Percentiles rank a stretch among this genome's conserved stretches.
phyloP scores from a whole-genome alignment of 2,113 vertebrate genomes.

The Ardeotis arabs region DNA sequence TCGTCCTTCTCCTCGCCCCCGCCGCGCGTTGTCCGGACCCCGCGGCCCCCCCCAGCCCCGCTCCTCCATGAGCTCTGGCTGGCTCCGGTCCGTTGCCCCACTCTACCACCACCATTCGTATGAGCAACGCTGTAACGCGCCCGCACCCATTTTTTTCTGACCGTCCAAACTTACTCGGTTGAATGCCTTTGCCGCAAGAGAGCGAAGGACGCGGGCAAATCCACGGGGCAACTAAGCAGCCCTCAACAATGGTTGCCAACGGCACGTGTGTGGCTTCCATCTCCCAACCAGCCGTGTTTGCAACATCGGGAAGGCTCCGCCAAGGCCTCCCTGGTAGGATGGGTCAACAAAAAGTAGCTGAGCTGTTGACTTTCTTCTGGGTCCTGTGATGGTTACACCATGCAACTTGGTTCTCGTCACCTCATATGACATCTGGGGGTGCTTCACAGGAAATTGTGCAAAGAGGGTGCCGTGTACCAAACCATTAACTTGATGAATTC shows the following conservation, averaged over 20 bases:
- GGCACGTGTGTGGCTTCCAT: neutral
- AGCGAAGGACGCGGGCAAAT: neutral
- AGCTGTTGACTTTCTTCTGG: neutral
- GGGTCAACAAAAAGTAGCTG: neutral
- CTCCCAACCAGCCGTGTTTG: neutral
- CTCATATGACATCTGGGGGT: neutral
- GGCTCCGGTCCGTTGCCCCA: accelerated
- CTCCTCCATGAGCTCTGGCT: no score
- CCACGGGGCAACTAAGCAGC: accelerated
- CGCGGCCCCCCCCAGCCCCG: accelerated
- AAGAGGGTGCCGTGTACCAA: neutral
- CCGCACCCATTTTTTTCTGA: neutral
- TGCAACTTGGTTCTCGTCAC: accelerated
- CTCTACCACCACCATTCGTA: accelerated
- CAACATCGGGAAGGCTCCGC: neutral
- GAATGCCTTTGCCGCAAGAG: neutral
- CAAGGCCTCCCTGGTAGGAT: neutral
- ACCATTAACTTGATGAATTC: neutral
- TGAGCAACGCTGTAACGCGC: accelerated
- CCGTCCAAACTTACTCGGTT: neutral
- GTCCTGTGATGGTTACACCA: neutral
- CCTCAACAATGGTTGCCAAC: neutral
- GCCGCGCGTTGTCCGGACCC: neutral
- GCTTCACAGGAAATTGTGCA: neutral
- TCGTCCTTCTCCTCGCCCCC: slow-evolving; percentile 53